Percentiles rank a stretch among this genome's conserved stretches.
phyloP scores from a whole-genome alignment of 1,140 invertebrate genomes.

The Macrobrachium nipponense region DNA sequence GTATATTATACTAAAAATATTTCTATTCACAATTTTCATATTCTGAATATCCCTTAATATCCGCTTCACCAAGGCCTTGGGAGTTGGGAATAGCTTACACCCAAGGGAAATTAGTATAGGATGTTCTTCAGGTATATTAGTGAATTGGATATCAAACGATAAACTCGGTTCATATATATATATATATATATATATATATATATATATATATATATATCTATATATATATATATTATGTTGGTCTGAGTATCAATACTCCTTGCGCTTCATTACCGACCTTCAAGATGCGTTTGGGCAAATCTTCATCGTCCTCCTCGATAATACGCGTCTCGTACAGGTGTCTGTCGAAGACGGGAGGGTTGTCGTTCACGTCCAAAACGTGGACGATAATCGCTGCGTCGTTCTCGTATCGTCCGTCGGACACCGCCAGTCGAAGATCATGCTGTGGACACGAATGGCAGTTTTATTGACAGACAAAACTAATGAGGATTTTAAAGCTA shows the following conservation, averaged over 20 bases:
- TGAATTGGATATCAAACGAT: too few relatives aligned
- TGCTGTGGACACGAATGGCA: conserved; percentile 75
- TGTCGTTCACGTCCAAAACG: conserved; percentile 95
- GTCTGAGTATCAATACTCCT: neutral
- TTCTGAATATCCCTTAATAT: too few relatives aligned
- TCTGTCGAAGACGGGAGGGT: conserved; percentile 87
- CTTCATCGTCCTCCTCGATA: conserved; percentile 94
- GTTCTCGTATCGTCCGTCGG: conserved; percentile 96
- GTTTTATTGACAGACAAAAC: neutral
- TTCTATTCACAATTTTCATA: too few relatives aligned
- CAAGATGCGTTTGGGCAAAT: conserved; percentile 91
- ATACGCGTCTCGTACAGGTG: conserved; percentile 95
- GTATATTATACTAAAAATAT: too few relatives aligned
- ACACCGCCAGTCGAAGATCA: conserved; percentile 90
- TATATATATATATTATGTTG: too few relatives aligned
- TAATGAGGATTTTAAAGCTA: neutral
- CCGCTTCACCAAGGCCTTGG: too few relatives aligned
- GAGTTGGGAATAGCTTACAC: too few relatives aligned
- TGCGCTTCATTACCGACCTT: conserved; percentile 76
- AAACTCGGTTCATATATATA: too few relatives aligned
- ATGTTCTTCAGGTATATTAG: too few relatives aligned
- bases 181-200: too few relatives aligned
- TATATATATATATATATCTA: conserved; percentile 11
- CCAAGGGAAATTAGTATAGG: too few relatives aligned
- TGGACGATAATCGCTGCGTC: conserved; percentile 95